A percentile compares a stretch with the other conserved stretches of the same genome.
These are phyloP conservation scores for Melanerpes formicivorus DNA, from an alignment of 2,113 vertebrate species.

Conservation along the genomic window DNA sequence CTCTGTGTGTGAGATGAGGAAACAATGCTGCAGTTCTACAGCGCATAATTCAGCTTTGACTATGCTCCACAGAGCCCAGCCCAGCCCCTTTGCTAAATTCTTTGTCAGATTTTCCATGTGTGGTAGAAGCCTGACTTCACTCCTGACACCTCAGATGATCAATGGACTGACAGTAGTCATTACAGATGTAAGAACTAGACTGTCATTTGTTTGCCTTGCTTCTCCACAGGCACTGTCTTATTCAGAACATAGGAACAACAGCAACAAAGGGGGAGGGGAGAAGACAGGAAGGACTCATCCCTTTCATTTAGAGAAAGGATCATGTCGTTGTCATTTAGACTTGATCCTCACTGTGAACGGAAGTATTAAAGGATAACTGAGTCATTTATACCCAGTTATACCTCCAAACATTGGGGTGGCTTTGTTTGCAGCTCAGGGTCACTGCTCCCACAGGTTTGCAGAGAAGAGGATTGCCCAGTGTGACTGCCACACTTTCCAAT, in stretches of 20 bases:
- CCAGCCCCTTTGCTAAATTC: neutral
- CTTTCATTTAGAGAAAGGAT: neutral
- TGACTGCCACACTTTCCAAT: neutral
- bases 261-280: neutral
- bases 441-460: neutral
- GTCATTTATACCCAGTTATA: slow-evolving; percentile 43
- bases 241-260: neutral
- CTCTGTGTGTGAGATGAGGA: neutral
- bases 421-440: slow-evolving; percentile 28
- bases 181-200: neutral
- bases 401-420: neutral
- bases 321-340: slow-evolving; percentile 58
- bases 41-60: neutral
- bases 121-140: neutral
- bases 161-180: neutral
- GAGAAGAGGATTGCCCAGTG: neutral
- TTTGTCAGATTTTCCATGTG: neutral
- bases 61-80: neutral
- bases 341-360: slow-evolving; percentile 7
- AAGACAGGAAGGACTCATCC: neutral
- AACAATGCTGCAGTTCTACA: neutral
- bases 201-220: neutral
- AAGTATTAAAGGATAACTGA: slow-evolving; percentile 68
- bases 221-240: neutral
- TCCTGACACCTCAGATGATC: neutral